Evolutionary conservation across 2,113 vertebrate genomes (phyloP).

Genomic region (Mustela lutreola): DNA sequence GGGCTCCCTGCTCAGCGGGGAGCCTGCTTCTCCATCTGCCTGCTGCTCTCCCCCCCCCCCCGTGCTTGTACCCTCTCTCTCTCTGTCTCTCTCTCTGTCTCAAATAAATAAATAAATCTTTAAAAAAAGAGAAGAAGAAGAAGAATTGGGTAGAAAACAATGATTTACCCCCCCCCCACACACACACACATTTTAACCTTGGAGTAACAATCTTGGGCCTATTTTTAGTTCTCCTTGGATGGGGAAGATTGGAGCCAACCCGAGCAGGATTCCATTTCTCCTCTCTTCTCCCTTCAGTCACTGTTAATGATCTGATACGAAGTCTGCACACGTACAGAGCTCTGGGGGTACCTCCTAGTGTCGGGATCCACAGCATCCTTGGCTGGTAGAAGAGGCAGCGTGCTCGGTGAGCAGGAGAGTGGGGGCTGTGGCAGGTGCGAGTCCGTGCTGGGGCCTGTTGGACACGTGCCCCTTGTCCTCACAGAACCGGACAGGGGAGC

Average conservation of each 20-base stretch:
- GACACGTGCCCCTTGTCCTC: not conserved
- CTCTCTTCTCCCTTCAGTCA: not conserved
- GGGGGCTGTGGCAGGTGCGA: rapidly evolving
- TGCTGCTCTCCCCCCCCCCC: not conserved
- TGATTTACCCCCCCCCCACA: not conserved
- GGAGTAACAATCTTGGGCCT: not conserved
- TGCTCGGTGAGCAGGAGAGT: rapidly evolving
- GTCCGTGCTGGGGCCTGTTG: rapidly evolving
- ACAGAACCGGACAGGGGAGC: not conserved
- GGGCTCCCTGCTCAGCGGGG: no score
- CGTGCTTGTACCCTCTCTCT: no score
- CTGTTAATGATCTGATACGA: rapidly evolving
- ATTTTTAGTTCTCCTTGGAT: not conserved
- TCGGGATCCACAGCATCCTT: rapidly evolving
- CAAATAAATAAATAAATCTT: not conserved
- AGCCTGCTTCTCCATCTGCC: not conserved
- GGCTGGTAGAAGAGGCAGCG: not conserved
- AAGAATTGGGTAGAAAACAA: not conserved
- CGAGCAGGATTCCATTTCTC: not conserved
- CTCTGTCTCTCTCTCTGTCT: no score
- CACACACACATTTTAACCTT: not conserved
- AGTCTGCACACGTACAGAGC: not conserved
- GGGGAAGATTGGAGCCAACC: not conserved
- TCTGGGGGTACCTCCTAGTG: not conserved
- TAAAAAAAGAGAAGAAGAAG: no score